A percentile compares a stretch with the other conserved stretches of the same genome.
Conservation (phyloP, 2,113 vertebrate species). For the Lampris megalopsis region DNA sequence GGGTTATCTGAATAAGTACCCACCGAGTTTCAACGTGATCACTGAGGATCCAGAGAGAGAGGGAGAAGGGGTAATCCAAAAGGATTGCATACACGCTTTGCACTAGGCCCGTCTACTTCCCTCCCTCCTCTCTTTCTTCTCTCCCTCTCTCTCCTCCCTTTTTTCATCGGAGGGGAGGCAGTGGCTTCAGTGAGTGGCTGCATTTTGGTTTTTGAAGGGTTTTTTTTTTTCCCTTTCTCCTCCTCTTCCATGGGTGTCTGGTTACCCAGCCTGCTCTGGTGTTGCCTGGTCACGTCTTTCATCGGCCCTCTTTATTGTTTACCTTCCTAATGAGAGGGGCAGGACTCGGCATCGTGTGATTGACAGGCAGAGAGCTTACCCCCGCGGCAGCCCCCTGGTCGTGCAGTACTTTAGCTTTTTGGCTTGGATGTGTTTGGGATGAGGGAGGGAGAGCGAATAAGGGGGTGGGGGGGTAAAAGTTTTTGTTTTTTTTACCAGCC, state of each 20-base stretch:
- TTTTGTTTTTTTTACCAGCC: constrained; percentile 32
- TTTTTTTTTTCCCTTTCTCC: background rate
- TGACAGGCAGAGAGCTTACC: constrained; percentile 89
- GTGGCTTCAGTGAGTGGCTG: constrained; percentile 78
- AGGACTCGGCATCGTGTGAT: constrained; percentile 87
- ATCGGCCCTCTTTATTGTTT: constrained; percentile 96
- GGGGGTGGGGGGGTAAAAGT: constrained; percentile 17
- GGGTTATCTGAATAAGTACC: constrained; percentile 97
- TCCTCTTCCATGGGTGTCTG: constrained; percentile 80
- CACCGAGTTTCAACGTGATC: constrained; percentile 91
- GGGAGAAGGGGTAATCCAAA: constrained; percentile 80
- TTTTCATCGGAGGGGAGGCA: constrained; percentile 46
- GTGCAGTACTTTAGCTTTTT: constrained; percentile 84
- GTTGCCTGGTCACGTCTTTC: constrained; percentile 92
- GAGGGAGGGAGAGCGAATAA: constrained; percentile 40
- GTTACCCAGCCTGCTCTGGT: constrained; percentile 87
- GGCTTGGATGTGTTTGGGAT: constrained; percentile 80
- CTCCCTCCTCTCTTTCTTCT: constrained; percentile 54
- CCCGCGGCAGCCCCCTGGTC: constrained; percentile 68
- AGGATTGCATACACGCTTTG: constrained; percentile 77
- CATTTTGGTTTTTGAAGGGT: constrained; percentile 73
- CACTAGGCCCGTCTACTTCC: constrained; percentile 65
- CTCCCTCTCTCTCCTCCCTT: constrained; percentile 64
- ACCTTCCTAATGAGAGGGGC: constrained; percentile 99
- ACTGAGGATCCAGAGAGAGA: constrained; percentile 84